These are phyloP conservation scores for Pachyrhynchus sulphureomaculatus DNA, from an alignment of 1,140 invertebrate species.

Conservation along the genomic window DNA sequence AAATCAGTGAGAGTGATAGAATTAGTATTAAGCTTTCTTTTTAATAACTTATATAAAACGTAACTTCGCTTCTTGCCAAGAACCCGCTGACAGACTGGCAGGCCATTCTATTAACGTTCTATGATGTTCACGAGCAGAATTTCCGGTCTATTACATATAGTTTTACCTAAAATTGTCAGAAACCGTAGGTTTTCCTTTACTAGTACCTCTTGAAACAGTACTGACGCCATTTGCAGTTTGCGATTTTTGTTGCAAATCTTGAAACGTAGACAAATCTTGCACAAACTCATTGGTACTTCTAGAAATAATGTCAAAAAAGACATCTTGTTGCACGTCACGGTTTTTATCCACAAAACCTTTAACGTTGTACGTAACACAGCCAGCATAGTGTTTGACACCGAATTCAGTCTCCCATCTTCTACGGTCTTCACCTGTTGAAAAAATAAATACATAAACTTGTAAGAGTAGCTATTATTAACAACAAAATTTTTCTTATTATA, in stretches of 20 bases:
- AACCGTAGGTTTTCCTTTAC: slow-evolving; percentile 89
- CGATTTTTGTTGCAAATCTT: slow-evolving; percentile 56
- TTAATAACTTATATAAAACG: too few species aligned
- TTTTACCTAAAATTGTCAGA: slow-evolving; percentile 76
- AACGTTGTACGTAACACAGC: slow-evolving; percentile 87
- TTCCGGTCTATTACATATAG: too few species aligned
- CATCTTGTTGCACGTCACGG: slow-evolving; percentile 90
- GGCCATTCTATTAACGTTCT: too few species aligned
- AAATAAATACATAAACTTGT: slow-evolving; percentile 13
- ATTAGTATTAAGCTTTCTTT: too few species aligned
- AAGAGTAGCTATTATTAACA: too few species aligned
- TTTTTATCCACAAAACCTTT: slow-evolving; percentile 98
- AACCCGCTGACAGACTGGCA: too few species aligned
- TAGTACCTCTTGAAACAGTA: slow-evolving; percentile 81
- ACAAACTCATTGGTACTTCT: slow-evolving; percentile 85
- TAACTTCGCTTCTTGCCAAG: too few species aligned
- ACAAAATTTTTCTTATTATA: too few species aligned
- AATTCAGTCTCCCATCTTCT: slow-evolving; percentile 90
- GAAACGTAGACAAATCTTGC: slow-evolving; percentile 82
- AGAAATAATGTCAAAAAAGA: slow-evolving; percentile 90
- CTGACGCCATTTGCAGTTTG: slow-evolving; percentile 50
- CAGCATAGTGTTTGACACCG: slow-evolving; percentile 92
- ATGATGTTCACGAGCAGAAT: too few species aligned
- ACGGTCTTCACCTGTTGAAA: slow-evolving; percentile 67
- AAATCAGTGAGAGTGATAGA: too few species aligned